Conservation (phyloP, 30 jellyfish, hydroid and myxozoan species). For the Aurelia aurita complex sp. Pacific region DNA sequence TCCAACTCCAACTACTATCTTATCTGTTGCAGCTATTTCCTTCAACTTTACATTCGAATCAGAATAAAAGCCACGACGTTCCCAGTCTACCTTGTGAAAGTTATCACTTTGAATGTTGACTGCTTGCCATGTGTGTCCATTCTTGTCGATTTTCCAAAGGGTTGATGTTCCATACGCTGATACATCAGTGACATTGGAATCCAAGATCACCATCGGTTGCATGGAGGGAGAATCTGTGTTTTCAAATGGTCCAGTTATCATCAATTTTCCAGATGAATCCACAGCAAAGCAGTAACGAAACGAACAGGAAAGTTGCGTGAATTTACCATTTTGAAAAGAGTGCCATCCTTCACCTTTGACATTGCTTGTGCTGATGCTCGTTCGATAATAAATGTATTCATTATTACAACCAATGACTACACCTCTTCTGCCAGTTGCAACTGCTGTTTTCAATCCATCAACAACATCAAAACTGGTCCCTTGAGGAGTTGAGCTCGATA, state of each 20-base stretch:
- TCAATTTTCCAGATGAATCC: not conserved
- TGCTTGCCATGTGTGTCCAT: slow-evolving; percentile 18
- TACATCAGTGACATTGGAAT: not conserved
- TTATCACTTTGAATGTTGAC: not conserved
- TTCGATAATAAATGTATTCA: too few species aligned
- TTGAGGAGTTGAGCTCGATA: too few species aligned
- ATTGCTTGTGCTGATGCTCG: too few species aligned
- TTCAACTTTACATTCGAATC: not conserved
- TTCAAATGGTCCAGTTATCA: not conserved
- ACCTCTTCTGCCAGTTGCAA: too few species aligned
- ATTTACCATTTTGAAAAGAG: too few species aligned
- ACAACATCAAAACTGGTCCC: too few species aligned
- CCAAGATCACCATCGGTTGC: not conserved
- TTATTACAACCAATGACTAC: too few species aligned
- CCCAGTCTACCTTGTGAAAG: not conserved
- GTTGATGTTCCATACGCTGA: slow-evolving; percentile 15
- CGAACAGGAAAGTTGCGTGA: too few species aligned
- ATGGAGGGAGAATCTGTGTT: not conserved
- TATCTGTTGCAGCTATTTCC: not conserved
- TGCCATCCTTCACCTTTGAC: too few species aligned
- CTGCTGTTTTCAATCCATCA: too few species aligned
- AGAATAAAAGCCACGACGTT: slow-evolving; percentile 18
- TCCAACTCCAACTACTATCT: not conserved
- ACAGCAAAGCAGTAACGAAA: too few species aligned
- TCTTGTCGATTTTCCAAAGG: slow-evolving; percentile 21